Base-by-base conservation (phyloP, 2,888 invertebrate genomes). In the Troilus luridus region DNA sequence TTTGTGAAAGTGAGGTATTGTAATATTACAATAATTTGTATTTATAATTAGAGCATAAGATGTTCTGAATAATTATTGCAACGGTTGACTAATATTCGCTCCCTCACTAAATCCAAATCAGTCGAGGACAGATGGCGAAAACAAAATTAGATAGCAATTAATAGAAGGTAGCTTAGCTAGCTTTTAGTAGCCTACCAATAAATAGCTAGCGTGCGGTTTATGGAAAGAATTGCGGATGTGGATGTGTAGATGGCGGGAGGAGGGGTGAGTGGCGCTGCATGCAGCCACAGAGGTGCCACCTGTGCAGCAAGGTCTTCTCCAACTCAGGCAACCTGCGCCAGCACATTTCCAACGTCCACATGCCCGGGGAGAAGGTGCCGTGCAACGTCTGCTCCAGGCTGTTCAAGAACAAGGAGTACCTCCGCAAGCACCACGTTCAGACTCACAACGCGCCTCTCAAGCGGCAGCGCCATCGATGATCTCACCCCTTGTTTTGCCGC, bases 361-460 rank as follows among this genome's bases (percentile, higher is more conserved):
- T 93, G 90, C 93, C 93, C 62, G 93, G 93, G 58, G 93, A 94
- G 92, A 93, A 93, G 91, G 93, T 94, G 90, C 93, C 93, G 62
- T 94, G 94, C 92, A 93, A 93, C 88, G 92, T 93, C 91, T 94
- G 94, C 92, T 93, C 93, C 81, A 93, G 93, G 64, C 93, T 93
- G 89, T 93, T 94, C 92, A 94, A 94, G 93, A 94, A 94, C 93
- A 94, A 94, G 92, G 93, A 94, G 93, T 94, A 94, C 92, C 93
- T 94, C 67, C 91, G 94, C 62, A 94, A 94, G 91, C 94, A 94
- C 91, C 93, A 93, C 92, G 94, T 94, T 56, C 93, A 93, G 88
- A 93, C 93, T 19, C 94, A 94, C 91, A 93, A 93, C 88, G 94
- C 93, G 58, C 94, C 94, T 14, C 92, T 94, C 41, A 85, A 92